phyloP scores from a whole-genome alignment of 2,113 vertebrate genomes.

The Tyrannus savana region DNA sequence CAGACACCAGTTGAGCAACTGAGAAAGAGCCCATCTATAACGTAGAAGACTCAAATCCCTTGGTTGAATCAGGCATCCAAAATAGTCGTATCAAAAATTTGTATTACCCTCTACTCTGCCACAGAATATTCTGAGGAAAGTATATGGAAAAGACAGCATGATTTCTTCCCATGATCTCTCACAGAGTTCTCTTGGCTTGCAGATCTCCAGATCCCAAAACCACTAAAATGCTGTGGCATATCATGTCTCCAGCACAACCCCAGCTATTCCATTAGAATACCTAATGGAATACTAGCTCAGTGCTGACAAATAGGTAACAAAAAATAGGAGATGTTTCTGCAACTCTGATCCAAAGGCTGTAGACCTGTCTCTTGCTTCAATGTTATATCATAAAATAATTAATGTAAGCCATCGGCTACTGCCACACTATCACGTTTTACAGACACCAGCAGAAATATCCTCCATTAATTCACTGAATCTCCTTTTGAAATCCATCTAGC shows the following conservation, averaged over 20 bases:
- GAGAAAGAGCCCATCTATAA: not conserved
- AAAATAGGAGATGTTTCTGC: not conserved
- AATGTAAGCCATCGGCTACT: not conserved
- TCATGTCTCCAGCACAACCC: not conserved
- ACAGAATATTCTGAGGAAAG: not conserved
- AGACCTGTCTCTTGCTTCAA: not conserved
- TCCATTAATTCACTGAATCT: constrained; percentile 2
- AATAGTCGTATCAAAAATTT: not conserved
- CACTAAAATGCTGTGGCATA: not conserved
- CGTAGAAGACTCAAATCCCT: not conserved
- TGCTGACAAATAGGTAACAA: not conserved
- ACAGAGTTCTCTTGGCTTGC: not conserved
- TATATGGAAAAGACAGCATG: not conserved
- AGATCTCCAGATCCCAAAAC: not conserved
- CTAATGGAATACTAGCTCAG: not conserved
- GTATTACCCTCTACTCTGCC: not conserved
- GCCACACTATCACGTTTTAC: not conserved
- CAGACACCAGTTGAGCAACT: not conserved
- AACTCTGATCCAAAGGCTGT: not conserved
- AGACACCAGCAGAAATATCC: constrained; percentile 11
- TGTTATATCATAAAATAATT: not conserved
- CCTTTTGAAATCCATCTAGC: not conserved
- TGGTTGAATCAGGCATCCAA: not conserved
- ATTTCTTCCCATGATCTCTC: not conserved
- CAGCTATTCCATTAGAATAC: not conserved